Percentiles rank a stretch among this genome's conserved stretches.
phyloP scores from a whole-genome alignment of 2,888 invertebrate genomes.

The Ennomos fuscantarius region DNA sequence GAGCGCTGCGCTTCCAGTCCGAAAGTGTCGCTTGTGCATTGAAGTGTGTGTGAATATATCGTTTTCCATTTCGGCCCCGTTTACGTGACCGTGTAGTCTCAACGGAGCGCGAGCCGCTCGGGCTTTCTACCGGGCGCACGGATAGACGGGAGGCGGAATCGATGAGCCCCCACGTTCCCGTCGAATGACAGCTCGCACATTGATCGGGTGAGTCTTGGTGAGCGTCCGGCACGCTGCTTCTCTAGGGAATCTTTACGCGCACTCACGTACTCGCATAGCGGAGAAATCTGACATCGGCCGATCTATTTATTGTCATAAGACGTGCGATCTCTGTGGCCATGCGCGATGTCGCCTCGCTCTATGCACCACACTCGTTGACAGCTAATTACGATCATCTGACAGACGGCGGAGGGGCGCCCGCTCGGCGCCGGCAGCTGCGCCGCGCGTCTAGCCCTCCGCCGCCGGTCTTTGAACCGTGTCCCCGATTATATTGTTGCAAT shows the following conservation, averaged over 20 bases:
- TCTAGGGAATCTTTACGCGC: slow-evolving; percentile 10
- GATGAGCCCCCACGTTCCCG: slow-evolving; percentile 65
- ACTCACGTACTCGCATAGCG: not conserved
- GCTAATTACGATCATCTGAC: slow-evolving; percentile 49
- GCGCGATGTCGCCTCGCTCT: slow-evolving; percentile 35
- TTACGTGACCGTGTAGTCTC: slow-evolving; percentile 59
- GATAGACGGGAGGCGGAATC: slow-evolving; percentile 59
- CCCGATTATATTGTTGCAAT: slow-evolving; percentile 47
- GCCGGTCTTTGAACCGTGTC: slow-evolving; percentile 72
- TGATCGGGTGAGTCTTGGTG: slow-evolving; percentile 74
- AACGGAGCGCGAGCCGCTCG: slow-evolving; percentile 59
- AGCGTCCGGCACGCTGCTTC: slow-evolving; percentile 28
- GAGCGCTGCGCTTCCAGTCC: slow-evolving; percentile 20
- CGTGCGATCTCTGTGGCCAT: slow-evolving; percentile 28
- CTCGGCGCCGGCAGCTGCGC: slow-evolving; percentile 40
- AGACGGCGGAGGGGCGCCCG: slow-evolving; percentile 38
- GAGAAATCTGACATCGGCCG: slow-evolving; percentile 23
- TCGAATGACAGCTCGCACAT: slow-evolving; percentile 71
- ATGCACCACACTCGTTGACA: slow-evolving; percentile 43
- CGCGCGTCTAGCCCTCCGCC: slow-evolving; percentile 33
- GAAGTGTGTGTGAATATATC: slow-evolving; percentile 58
- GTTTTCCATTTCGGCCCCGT: slow-evolving; percentile 73
- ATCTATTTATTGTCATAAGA: slow-evolving; percentile 21
- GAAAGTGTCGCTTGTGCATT: slow-evolving; percentile 50
- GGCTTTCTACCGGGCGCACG: slow-evolving; percentile 64